Base-by-base conservation (phyloP, 2,113 vertebrate genomes). In the Spheniscus mendiculus region DNA sequence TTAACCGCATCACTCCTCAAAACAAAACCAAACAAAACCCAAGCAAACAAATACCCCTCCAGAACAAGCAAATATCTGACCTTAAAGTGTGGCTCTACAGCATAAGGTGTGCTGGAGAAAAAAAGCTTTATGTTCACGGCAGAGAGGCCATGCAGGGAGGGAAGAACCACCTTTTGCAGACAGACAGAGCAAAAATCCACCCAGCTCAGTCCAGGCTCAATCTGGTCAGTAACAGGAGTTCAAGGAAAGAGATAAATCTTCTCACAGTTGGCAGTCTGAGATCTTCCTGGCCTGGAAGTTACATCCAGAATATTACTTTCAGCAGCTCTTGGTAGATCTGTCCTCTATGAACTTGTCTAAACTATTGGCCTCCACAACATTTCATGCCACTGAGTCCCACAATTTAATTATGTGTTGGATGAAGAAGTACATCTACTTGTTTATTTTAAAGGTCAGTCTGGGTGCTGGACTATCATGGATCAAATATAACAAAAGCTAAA, bases 21-120 rank as follows among this genome's bases (percentile, higher is more conserved):
- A 97, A 88, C 36, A 93, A 96, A 94, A 69, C 65, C 61, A 89
- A 65, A 26, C 70, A 84, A 91, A 94, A 44, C 34, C 61, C 66
- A 80, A 91, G 78, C 66, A 91, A 89, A 78, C 47, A 94, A 94
- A 89, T 79, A 55, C 19, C 52, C 36, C 58, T 94, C n/a, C 61
- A 90, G 61, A 94, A 19, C 65, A 93, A 79, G 77, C 6, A 93
- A 76, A 49, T 8, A 1, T 61, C 66, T 93, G 44, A 85, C 49
- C 56, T 85, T 29, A 78, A 79, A 93, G 20, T 30, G 59, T 87
- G 50, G 32, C 32, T 87, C 25, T 84, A 53, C 42, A 52, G 29
- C 30, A 10, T 32, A 62, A 91, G 38, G n/a, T 79, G 5, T 2
- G 2, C 52, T 49, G 26, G 61, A 94, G n/a, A 25, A 76, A 88